Evolutionary conservation across 2,888 invertebrate species (phyloP).

Genomic region (Hesperia comma): DNA sequence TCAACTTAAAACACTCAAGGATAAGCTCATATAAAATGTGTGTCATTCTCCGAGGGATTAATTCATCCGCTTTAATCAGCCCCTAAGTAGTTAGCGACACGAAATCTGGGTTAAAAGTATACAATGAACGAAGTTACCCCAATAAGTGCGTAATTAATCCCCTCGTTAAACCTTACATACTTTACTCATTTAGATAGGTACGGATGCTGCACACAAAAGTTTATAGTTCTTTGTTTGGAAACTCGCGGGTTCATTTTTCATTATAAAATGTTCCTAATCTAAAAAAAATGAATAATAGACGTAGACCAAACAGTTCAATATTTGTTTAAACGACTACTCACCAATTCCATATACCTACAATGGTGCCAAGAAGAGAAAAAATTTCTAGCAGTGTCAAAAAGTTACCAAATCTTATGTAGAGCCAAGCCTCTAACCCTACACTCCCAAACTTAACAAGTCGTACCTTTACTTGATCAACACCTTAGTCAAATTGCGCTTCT

Average conservation of each 20-base stretch:
- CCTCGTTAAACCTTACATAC: slow-evolving; percentile 11
- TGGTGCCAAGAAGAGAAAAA: too few relatives aligned
- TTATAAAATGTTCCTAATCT: background rate
- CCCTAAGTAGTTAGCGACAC: background rate
- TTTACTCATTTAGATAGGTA: slow-evolving; percentile 17
- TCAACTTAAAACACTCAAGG: background rate
- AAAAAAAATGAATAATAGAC: too few relatives aligned
- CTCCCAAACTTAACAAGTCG: too few relatives aligned
- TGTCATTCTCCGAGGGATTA: background rate
- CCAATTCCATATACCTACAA: too few relatives aligned
- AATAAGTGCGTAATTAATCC: slow-evolving; percentile 2
- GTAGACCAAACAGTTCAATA: too few relatives aligned
- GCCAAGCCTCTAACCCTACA: too few relatives aligned
- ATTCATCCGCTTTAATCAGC: slow-evolving; percentile 5
- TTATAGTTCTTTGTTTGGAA: slow-evolving; percentile 15
- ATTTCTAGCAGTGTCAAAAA: too few relatives aligned
- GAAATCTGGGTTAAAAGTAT: slow-evolving; percentile 14
- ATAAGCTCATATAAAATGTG: background rate
- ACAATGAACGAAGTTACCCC: slow-evolving; percentile 18
- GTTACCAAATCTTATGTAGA: too few relatives aligned
- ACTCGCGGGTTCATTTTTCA: background rate
- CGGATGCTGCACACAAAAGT: slow-evolving; percentile 4
- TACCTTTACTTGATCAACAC: too few relatives aligned
- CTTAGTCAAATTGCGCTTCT: too few relatives aligned
- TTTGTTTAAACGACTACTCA: too few relatives aligned